phyloP scores from a whole-genome alignment of 2,113 vertebrate species.

The Hystrix brachyura region DNA sequence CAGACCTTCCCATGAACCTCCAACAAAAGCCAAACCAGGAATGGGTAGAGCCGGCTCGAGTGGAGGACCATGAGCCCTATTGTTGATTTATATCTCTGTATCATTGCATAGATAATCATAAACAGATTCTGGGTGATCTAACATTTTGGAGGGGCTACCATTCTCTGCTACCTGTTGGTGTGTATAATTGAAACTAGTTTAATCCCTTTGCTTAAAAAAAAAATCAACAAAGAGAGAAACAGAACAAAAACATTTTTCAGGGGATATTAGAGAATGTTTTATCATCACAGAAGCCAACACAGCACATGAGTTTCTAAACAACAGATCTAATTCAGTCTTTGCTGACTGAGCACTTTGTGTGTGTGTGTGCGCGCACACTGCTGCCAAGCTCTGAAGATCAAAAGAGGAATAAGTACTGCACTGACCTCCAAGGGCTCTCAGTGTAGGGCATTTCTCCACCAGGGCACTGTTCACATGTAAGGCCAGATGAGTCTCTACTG shows the following conservation, averaged over 20 bases:
- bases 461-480: not conserved
- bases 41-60: not conserved
- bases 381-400: not conserved
- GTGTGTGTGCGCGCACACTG: not conserved
- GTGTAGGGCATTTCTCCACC: not conserved
- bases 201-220: not conserved
- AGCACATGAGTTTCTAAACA: not conserved
- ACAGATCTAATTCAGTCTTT: not conserved
- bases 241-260: not conserved
- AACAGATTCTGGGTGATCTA: not conserved
- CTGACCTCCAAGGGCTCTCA: not conserved
- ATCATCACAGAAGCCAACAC: not conserved
- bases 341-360: not conserved
- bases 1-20: not conserved
- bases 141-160: not conserved
- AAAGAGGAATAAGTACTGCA: not conserved
- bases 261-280: not conserved
- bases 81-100: not conserved
- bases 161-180: not conserved
- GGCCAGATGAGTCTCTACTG: not conserved
- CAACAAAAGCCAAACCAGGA: not conserved
- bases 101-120: not conserved
- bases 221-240: not conserved
- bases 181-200: not conserved
- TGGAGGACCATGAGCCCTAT: rapidly evolving